Conservation (phyloP, 2,113 vertebrate species). For the Planiliza haematocheilus region DNA sequence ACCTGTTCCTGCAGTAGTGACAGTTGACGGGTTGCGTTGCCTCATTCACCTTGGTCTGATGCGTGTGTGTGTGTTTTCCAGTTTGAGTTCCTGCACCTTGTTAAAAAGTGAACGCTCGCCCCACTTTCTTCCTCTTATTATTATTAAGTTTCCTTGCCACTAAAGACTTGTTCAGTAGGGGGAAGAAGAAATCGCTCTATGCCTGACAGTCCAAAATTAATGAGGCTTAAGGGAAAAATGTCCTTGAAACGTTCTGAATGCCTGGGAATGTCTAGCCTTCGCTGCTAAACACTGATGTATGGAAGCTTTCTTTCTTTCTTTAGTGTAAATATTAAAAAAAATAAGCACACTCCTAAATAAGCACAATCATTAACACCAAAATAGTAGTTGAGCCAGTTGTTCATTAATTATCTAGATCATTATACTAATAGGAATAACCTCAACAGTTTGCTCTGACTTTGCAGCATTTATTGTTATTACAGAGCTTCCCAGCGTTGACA, state of each 20-base stretch:
- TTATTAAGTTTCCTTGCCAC: constrained; percentile 29
- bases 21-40: neutral
- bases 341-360: no score
- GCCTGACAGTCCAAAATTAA: constrained; percentile 47
- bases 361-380: no score
- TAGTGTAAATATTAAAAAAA: no score
- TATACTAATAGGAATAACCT: no score
- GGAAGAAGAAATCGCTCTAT: neutral
- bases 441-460: no score
- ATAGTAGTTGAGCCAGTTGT: no score
- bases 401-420: no score
- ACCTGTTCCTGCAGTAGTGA: constrained; percentile 19
- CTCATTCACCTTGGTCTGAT: constrained; percentile 16
- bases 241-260: constrained; percentile 40
- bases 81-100: constrained; percentile 19
- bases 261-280: constrained; percentile 8
- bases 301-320: neutral
- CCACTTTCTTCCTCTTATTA: neutral
- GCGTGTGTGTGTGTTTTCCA: constrained; percentile 8
- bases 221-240: constrained; percentile 39
- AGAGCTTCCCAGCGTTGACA: no score
- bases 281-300: constrained; percentile 23
- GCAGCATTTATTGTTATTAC: no score
- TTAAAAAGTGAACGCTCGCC: constrained; percentile 9
- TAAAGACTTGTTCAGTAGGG: constrained; percentile 3